Conservation (phyloP, 2,888 invertebrate species). For the Unio pictorum region DNA sequence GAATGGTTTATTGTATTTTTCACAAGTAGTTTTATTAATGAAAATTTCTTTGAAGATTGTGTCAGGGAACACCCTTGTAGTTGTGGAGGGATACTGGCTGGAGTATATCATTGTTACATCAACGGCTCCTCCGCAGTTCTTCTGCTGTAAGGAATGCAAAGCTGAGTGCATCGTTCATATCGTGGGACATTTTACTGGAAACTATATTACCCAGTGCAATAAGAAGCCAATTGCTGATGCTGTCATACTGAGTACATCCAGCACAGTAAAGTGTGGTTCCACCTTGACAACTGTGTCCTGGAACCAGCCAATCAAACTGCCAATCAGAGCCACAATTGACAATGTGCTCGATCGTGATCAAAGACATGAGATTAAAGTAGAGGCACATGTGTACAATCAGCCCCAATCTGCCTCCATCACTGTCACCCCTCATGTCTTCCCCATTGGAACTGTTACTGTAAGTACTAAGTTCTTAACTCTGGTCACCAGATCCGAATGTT, state of each 20-base stretch:
- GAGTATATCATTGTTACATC: slow-evolving; percentile 38
- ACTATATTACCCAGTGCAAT: slow-evolving; percentile 34
- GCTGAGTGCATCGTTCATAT: slow-evolving; percentile 50
- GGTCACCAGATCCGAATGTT: too few species aligned
- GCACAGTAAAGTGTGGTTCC: slow-evolving; percentile 40
- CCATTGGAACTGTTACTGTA: slow-evolving; percentile 17
- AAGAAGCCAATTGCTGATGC: slow-evolving; percentile 34
- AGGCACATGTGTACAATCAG: slow-evolving; percentile 35
- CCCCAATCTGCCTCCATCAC: slow-evolving; percentile 27
- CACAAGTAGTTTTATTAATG: background rate
- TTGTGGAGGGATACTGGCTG: slow-evolving; percentile 43
- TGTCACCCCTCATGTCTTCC: slow-evolving; percentile 20
- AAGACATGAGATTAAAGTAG: slow-evolving; percentile 23
- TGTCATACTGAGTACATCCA: slow-evolving; percentile 24
- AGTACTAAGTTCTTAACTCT: background rate
- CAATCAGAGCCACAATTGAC: slow-evolving; percentile 50
- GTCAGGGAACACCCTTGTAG: slow-evolving; percentile 23
- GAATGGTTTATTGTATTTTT: too few species aligned
- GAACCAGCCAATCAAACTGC: slow-evolving; percentile 38
- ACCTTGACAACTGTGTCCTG: slow-evolving; percentile 38
- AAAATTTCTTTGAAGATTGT: slow-evolving; percentile 20
- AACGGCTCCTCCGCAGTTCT: slow-evolving; percentile 49
- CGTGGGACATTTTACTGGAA: slow-evolving; percentile 31
- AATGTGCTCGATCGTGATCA: slow-evolving; percentile 44
- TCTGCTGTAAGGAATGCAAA: slow-evolving; percentile 47